Base-by-base conservation (phyloP, 2,888 invertebrate species). In the Hipparchia sbordonii region DNA sequence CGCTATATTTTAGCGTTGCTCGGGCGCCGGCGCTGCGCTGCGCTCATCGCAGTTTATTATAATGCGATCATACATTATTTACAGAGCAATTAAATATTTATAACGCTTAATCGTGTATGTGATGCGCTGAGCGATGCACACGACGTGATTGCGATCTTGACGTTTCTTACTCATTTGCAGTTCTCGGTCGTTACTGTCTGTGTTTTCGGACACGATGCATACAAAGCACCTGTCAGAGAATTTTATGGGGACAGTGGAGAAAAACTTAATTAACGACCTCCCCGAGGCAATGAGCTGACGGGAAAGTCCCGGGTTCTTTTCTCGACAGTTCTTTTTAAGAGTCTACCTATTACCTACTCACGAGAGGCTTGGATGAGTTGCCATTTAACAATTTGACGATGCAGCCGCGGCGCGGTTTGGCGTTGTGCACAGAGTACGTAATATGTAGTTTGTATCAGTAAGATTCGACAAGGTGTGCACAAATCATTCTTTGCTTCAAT, bases 51-150 rank as follows among this genome's bases (percentile, higher is more conserved):
- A 78, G 79, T 82, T 81, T 59, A 65, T n/a, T 67, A 81, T 81
- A 82, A 83, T 83, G 76, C 77, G 78, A 79, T 83, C 84, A 84
- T 85, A 82, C 83, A 84, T 85, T 83, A 85, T 84, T 84, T 81
- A 85, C 80, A 71, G 73, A 74, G 72, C 77, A 79, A 74, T 82
- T 82, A 79, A 82, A 81, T 84, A 83, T 82, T 82, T 80, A 83
- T 82, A 77, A 78, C 77, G 76, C 62, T 75, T 68, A 74, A 76
- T 72, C 72, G 73, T 70, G 65, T 72, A 67, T 69, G 68, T 51
- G 57, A 62, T 51, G 68, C 33, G 61, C 70, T 72, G 72, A 74
- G 63, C 67, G 72, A 76, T 73, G 62, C 68, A 72, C 23, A 6
- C 51, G 63, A 1, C 6, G 33, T 2, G 65, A 65, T 39, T 72